phyloP scores from a whole-genome alignment of 2,113 vertebrate species.

The Halcyon senegalensis region DNA sequence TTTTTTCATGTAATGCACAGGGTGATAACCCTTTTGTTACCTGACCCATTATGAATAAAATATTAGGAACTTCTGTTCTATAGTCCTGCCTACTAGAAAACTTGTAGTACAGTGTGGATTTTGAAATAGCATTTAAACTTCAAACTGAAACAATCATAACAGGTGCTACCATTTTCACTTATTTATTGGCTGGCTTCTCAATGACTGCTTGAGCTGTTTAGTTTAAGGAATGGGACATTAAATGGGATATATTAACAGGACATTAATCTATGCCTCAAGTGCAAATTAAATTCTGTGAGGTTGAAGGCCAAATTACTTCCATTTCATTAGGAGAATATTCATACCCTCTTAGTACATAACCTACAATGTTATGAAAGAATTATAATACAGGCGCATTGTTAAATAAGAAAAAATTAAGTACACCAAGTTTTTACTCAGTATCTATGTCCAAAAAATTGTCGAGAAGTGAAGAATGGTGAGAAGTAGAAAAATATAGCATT shows the following conservation, averaged over 20 bases:
- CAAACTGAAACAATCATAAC: neutral
- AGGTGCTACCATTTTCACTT: neutral
- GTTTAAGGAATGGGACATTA: constrained; percentile 14
- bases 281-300: neutral
- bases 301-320: constrained; percentile 1
- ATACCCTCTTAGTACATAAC: neutral
- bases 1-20: neutral
- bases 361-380: neutral
- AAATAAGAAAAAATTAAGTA: neutral
- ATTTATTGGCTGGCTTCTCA: neutral
- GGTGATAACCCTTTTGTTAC: neutral
- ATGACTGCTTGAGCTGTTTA: neutral
- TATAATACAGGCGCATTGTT: neutral
- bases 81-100: neutral
- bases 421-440: neutral
- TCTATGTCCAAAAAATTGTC: neutral
- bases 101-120: neutral
- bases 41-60: neutral
- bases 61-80: neutral
- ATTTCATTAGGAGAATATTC: constrained; percentile 15
- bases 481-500: neutral
- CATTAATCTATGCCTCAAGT: constrained; percentile 22
- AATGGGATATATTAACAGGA: constrained; percentile 3
- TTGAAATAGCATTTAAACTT: neutral
- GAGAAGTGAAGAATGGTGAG: neutral